These are phyloP conservation scores for Pygmarrhopalites habei DNA, from an alignment of 1,140 invertebrate species.

Conservation along the genomic window DNA sequence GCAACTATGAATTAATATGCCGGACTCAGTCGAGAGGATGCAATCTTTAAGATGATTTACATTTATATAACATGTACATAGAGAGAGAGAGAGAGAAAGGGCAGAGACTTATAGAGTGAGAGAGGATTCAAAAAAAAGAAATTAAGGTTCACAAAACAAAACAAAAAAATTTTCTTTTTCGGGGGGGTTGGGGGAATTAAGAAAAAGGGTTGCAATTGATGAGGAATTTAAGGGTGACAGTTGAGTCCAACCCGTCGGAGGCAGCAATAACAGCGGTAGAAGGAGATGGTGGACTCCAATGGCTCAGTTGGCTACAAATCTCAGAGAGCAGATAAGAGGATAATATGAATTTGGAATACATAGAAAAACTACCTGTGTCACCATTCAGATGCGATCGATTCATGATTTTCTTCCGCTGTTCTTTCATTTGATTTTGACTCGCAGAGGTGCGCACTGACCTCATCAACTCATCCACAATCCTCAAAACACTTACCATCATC, in stretches of 20 bases:
- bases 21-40: slow-evolving; percentile 3
- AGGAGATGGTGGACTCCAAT: slow-evolving; percentile 1
- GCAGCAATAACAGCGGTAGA: slow-evolving; percentile 1
- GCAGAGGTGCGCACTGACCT: slow-evolving; percentile 18
- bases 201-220: too few relatives aligned
- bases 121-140: neutral
- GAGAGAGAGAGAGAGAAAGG: neutral
- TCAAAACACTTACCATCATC: slow-evolving; percentile 11
- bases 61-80: neutral
- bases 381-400: slow-evolving; percentile 22
- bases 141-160: neutral
- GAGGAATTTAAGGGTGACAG: too few relatives aligned
- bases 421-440: slow-evolving; percentile 19
- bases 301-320: slow-evolving; percentile 18
- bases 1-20: neutral
- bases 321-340: slow-evolving; percentile 36
- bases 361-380: slow-evolving; percentile 37
- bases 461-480: slow-evolving; percentile 25
- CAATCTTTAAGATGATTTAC: neutral
- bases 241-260: neutral
- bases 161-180: too few relatives aligned
- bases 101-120: neutral
- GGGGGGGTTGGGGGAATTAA: too few relatives aligned
- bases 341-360: slow-evolving; percentile 38
- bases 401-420: slow-evolving; percentile 33